These are phyloP conservation scores for Liodrosophila aerea DNA, from an alignment of 2,888 invertebrate species.

Conservation along the genomic window DNA sequence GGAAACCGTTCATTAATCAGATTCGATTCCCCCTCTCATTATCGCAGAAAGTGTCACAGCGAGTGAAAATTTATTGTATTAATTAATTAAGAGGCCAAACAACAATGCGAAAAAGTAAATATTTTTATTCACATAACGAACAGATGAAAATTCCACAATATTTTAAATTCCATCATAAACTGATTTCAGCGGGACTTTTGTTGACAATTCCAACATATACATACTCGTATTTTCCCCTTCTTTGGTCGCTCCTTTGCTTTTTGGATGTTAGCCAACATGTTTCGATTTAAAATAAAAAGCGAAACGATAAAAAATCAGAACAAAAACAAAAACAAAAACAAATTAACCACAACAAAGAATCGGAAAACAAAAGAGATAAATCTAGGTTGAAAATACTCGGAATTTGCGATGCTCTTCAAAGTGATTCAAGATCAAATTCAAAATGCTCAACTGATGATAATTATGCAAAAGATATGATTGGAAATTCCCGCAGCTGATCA, in stretches of 20 bases:
- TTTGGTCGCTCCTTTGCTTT: conserved; percentile 7
- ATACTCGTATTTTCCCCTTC: too few relatives aligned
- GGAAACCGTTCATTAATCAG: conserved; percentile 63
- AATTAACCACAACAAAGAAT: conserved; percentile 37
- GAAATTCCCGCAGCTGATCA: too few relatives aligned
- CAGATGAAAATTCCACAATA: conserved; percentile 23
- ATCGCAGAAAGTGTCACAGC: conserved; percentile 68
- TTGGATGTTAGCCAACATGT: conserved; percentile 53
- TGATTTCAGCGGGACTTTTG: conserved; percentile 7
- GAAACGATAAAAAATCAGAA: conserved; percentile 16
- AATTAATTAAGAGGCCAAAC: conserved; percentile 47
- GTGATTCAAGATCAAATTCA: not conserved
- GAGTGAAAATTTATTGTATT: conserved; percentile 65
- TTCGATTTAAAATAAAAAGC: too few relatives aligned
- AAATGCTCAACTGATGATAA: not conserved
- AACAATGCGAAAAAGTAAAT: conserved; percentile 37
- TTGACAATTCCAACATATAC: not conserved
- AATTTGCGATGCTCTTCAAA: conserved; percentile 42
- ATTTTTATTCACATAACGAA: conserved; percentile 20
- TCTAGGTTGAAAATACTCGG: conserved; percentile 4
- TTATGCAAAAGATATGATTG: not conserved
- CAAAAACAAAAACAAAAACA: conserved; percentile 6
- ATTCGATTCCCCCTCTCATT: conserved; percentile 54
- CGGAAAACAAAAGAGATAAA: conserved; percentile 46
- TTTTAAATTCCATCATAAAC: conserved; percentile 22